Evolutionary conservation across 2,888 invertebrate species (phyloP).

Genomic region (Oscheius onirici): DNA sequence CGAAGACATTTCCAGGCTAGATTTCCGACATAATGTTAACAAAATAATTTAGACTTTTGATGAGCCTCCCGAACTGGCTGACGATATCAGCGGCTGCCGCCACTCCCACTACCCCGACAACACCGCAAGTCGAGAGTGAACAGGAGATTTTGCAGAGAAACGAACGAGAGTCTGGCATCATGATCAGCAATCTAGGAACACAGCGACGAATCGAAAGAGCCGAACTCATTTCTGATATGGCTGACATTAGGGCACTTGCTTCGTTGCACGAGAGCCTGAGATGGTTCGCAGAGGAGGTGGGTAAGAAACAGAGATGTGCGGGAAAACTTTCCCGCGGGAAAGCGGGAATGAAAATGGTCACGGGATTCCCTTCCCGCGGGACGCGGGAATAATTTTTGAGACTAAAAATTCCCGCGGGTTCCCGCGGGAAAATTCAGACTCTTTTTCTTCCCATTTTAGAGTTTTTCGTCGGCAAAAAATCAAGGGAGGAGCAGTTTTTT

Average conservation of each 20-base stretch:
- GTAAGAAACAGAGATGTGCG: background rate
- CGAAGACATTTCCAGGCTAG: slow-evolving; percentile 83
- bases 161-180: slow-evolving; percentile 88
- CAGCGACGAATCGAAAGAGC: slow-evolving; percentile 54
- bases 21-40: background rate
- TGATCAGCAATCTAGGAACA: slow-evolving; percentile 83
- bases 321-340: background rate
- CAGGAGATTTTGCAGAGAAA: slow-evolving; percentile 82
- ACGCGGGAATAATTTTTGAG: too few relatives aligned
- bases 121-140: slow-evolving; percentile 58
- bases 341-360: too few relatives aligned
- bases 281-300: slow-evolving; percentile 63
- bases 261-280: slow-evolving; percentile 90
- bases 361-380: too few relatives aligned
- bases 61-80: slow-evolving; percentile 81
- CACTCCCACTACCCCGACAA: slow-evolving; percentile 47
- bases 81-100: slow-evolving; percentile 44
- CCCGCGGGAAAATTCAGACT: too few relatives aligned
- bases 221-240: slow-evolving; percentile 87
- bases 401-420: too few relatives aligned
- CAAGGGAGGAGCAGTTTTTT: too few relatives aligned
- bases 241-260: slow-evolving; percentile 84
- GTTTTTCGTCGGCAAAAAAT: too few relatives aligned
- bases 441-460: too few relatives aligned
- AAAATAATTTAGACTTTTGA: slow-evolving; percentile 89